Conservation (phyloP, 2,113 vertebrate genomes). For the Thymallus thymallus region DNA sequence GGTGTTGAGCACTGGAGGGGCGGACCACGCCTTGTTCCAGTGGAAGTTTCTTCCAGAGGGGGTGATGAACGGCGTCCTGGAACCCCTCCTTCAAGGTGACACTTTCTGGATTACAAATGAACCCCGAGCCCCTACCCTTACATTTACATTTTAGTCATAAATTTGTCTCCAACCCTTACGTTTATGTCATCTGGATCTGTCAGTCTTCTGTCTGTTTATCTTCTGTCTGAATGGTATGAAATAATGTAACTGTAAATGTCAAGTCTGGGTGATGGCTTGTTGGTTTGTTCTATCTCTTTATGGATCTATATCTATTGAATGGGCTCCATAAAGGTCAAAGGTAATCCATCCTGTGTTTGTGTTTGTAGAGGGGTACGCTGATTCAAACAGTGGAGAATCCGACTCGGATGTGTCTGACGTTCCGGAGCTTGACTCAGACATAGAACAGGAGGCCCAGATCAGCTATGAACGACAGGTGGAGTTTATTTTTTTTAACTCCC, state of each 20-base stretch:
- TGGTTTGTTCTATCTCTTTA: neutral
- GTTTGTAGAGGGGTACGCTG: constrained; percentile 80
- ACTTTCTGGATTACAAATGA: too few species aligned
- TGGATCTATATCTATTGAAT: neutral
- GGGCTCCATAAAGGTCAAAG: neutral
- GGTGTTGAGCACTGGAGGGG: constrained; percentile 92
- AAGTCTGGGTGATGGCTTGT: neutral
- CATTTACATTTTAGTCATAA: too few species aligned
- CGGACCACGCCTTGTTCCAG: constrained; percentile 95
- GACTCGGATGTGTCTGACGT: constrained; percentile 95
- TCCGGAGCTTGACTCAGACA: constrained; percentile 95
- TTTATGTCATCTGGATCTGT: too few species aligned
- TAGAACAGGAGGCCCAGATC: constrained; percentile 97
- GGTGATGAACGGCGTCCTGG: constrained; percentile 85
- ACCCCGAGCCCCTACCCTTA: too few species aligned
- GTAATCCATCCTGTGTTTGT: neutral
- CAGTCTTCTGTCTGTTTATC: too few species aligned
- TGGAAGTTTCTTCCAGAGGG: constrained; percentile 96
- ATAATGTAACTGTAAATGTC: too few species aligned
- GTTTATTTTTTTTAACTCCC: too few species aligned
- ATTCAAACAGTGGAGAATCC: constrained; percentile 95
- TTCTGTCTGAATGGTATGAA: too few species aligned
- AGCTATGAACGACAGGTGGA: constrained; percentile 92
- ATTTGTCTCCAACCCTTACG: too few species aligned
- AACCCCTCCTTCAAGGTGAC: constrained; percentile 85